Percentiles rank a stretch among this genome's conserved stretches.
These are phyloP conservation scores for Myotis vivesi DNA, from an alignment of 2,797 vertebrate genomes.

Conservation along the genomic window DNA sequence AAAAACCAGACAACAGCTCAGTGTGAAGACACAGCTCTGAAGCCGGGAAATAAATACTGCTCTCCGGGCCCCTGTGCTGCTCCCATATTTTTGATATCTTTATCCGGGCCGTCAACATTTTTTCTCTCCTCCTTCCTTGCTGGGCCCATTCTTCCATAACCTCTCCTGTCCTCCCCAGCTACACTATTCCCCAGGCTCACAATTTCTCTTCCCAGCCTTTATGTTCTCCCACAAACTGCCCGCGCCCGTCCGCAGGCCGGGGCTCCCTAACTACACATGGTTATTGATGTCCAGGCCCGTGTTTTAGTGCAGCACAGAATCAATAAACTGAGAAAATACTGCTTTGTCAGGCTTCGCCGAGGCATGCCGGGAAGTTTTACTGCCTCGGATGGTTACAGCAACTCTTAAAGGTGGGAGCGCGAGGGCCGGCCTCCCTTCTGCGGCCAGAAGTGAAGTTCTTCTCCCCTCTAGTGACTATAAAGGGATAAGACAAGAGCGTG, in stretches of 20 bases:
- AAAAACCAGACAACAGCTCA: neutral
- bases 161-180: constrained; percentile 83
- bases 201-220: constrained; percentile 86
- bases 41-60: constrained; percentile 55
- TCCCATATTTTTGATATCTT: constrained; percentile 78
- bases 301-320: constrained; percentile 88
- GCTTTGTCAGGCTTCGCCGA: constrained; percentile 86
- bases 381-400: constrained; percentile 81
- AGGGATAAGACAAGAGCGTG: constrained; percentile 78
- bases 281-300: constrained; percentile 88
- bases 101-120: constrained; percentile 80
- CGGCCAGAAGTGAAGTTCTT: constrained; percentile 86
- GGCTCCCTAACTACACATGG: constrained; percentile 89
- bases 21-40: neutral
- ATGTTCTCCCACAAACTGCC: constrained; percentile 86
- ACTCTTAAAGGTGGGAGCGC: constrained; percentile 73
- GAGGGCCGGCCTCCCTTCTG: constrained; percentile 65
- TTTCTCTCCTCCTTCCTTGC: constrained; percentile 79
- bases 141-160: constrained; percentile 83
- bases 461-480: constrained; percentile 92
- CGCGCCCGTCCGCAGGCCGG: constrained; percentile 82
- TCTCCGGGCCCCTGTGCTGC: constrained; percentile 62
- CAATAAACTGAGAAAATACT: constrained; percentile 89
- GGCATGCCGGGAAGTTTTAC: constrained; percentile 87
- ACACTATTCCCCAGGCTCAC: constrained; percentile 86